These are phyloP conservation scores for Phaedon cochleariae DNA, from an alignment of 2,888 invertebrate species.

Conservation along the genomic window DNA sequence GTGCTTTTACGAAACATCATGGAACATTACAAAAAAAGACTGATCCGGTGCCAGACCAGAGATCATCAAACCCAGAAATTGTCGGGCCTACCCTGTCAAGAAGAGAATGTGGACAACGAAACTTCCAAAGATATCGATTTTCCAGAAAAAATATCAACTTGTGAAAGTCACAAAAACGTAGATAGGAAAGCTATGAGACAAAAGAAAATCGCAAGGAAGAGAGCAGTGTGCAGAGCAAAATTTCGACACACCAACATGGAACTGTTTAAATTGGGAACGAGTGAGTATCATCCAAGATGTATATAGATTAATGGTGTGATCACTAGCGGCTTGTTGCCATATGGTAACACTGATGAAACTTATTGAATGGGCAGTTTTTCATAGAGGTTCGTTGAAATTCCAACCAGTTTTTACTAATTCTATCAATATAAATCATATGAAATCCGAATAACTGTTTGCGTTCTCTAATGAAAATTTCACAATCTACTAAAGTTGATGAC, in stretches of 20 bases:
- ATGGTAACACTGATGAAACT: no score
- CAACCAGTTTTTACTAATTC: no score
- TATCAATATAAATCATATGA: no score
- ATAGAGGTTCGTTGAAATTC: no score
- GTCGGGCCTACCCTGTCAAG: background rate
- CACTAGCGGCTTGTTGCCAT: no score
- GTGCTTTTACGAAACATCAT: constrained; percentile 19
- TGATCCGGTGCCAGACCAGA: constrained; percentile 34
- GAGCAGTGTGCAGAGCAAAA: constrained; percentile 47
- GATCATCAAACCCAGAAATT: background rate
- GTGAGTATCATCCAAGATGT: constrained; percentile 39
- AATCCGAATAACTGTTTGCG: no score
- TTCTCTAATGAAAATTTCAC: background rate
- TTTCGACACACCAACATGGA: constrained; percentile 49
- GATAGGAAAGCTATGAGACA: constrained; percentile 22
- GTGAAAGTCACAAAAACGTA: background rate
- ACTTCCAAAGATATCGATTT: constrained; percentile 20
- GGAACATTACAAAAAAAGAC: constrained; percentile 39
- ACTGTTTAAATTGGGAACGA: constrained; percentile 47
- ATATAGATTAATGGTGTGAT: background rate
- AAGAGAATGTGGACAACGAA: constrained; percentile 26
- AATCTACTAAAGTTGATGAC: background rate
- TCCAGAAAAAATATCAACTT: constrained; percentile 2
- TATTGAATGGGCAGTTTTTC: no score
- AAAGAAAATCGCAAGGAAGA: constrained; percentile 40